These are phyloP conservation scores for Porites lutea DNA, from an alignment of 64 coral and sea anemone species.

Conservation along the genomic window DNA sequence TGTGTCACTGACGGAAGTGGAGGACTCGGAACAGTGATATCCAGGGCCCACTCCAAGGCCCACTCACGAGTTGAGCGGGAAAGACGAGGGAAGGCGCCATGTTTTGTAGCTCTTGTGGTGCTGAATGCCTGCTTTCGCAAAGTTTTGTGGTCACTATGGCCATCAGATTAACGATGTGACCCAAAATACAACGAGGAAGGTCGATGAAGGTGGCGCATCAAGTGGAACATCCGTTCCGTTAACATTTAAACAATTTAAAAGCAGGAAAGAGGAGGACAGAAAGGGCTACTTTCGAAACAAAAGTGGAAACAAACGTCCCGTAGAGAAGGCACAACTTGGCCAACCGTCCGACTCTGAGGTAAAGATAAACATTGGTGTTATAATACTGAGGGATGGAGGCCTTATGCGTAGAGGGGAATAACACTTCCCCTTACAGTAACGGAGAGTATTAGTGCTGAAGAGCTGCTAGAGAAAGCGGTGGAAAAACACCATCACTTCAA, in stretches of 20 bases:
- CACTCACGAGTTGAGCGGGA: not conserved
- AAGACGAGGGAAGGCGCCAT: not conserved
- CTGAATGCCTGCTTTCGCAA: too few species aligned
- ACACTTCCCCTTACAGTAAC: not conserved
- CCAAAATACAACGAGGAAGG: too few species aligned
- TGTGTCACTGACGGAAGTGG: too few species aligned
- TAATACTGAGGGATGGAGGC: slow-evolving; percentile 52
- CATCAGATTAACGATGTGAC: too few species aligned
- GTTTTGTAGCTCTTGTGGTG: too few species aligned
- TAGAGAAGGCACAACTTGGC: not conserved
- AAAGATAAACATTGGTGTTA: slow-evolving; percentile 51
- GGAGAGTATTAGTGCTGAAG: not conserved
- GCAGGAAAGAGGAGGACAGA: not conserved
- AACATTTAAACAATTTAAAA: slow-evolving; percentile 3
- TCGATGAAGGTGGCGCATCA: too few species aligned
- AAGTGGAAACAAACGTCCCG: too few species aligned
- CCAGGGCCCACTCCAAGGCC: not conserved
- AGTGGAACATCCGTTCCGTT: too few species aligned
- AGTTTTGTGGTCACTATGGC: too few species aligned
- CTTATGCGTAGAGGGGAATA: not conserved
- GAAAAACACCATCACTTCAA: slow-evolving; percentile 6
- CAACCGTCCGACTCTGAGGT: not conserved
- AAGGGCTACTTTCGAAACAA: slow-evolving; percentile 8
- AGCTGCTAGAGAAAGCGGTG: slow-evolving; percentile 1
- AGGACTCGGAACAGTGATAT: not conserved